Evolutionary conservation across 2,888 invertebrate genomes (phyloP).

Genomic region (Chymomyza caudatula): DNA sequence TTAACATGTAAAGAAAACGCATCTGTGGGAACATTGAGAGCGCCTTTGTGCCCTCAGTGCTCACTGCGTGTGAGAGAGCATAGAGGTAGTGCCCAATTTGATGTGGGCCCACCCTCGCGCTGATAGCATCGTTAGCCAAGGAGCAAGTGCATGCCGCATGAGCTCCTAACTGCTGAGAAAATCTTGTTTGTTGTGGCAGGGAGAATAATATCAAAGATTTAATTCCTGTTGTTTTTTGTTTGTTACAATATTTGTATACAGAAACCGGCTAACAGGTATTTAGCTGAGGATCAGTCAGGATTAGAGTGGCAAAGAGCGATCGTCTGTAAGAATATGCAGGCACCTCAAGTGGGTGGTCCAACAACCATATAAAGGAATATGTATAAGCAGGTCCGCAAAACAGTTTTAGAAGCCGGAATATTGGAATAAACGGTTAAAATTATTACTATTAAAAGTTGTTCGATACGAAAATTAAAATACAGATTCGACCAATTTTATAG

Average conservation of each 20-base stretch:
- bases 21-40: constrained; percentile 48
- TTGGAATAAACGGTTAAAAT: too few relatives aligned
- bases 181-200: constrained; percentile 60
- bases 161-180: constrained; percentile 44
- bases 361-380: neutral
- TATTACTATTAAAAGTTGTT: too few relatives aligned
- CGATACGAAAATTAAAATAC: too few relatives aligned
- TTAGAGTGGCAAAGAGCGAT: constrained; percentile 31
- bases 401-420: too few relatives aligned
- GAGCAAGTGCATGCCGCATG: constrained; percentile 18
- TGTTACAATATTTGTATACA: constrained; percentile 47
- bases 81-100: constrained; percentile 56
- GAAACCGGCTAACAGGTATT: constrained; percentile 63
- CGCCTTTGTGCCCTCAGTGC: constrained; percentile 7
- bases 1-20: neutral
- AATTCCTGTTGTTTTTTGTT: constrained; percentile 25
- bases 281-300: constrained; percentile 58
- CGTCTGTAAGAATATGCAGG: constrained; percentile 22
- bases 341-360: constrained; percentile 53
- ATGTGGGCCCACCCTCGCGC: constrained; percentile 65
- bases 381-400: neutral
- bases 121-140: constrained; percentile 57
- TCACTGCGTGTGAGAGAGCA: neutral
- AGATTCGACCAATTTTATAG: too few relatives aligned
- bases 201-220: constrained; percentile 2